phyloP scores from a whole-genome alignment of 2,113 vertebrate species.

The Gymnogyps californianus region DNA sequence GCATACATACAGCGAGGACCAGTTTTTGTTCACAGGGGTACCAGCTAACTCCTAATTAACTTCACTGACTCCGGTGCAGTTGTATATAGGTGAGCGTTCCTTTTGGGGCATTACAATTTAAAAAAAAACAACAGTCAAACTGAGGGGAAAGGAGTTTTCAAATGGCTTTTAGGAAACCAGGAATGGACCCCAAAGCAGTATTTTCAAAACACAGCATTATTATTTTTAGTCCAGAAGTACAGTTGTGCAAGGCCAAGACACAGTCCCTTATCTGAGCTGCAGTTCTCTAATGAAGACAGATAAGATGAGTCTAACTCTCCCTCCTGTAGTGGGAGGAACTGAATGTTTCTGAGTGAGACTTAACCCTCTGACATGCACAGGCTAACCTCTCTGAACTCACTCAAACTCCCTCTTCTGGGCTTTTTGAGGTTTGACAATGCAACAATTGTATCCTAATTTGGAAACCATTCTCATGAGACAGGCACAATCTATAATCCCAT shows the following conservation, averaged over 20 bases:
- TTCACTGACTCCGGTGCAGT: background rate
- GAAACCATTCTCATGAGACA: background rate
- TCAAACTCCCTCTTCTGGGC: background rate
- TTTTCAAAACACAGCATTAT: background rate
- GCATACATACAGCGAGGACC: background rate
- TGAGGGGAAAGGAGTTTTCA: background rate
- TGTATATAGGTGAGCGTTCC: background rate
- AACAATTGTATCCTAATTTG: background rate
- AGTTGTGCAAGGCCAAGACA: background rate
- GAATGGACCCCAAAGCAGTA: background rate
- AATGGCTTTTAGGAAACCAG: background rate
- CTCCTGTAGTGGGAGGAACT: background rate
- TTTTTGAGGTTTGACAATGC: background rate
- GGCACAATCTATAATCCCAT: background rate
- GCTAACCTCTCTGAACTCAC: background rate
- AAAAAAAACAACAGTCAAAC: background rate
- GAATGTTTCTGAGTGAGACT: background rate
- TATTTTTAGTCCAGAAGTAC: background rate
- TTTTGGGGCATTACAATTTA: background rate
- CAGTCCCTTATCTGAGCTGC: background rate
- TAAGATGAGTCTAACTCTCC: background rate
- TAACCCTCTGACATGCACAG: background rate
- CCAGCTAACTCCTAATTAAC: background rate
- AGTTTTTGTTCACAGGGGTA: background rate
- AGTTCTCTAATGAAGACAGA: background rate